Percentiles rank a stretch among this genome's conserved stretches.
phyloP scores from a whole-genome alignment of 2,113 vertebrate genomes.

The Coturnix japonica region DNA sequence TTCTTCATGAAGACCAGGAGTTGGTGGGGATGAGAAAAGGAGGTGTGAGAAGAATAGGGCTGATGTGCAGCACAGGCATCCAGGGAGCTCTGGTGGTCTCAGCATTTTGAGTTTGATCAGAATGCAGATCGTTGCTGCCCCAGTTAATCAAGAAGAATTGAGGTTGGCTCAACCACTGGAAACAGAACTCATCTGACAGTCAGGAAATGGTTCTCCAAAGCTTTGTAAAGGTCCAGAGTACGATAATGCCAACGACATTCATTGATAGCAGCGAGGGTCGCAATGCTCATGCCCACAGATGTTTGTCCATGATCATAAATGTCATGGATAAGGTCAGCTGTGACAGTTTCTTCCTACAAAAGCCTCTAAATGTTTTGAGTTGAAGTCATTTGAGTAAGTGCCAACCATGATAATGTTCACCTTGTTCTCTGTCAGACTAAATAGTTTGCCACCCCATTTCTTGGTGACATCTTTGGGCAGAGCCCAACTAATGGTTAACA shows the following conservation, averaged over 20 bases:
- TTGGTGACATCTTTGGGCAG: background rate
- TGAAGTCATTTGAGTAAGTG: background rate
- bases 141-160: background rate
- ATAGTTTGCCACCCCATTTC: background rate
- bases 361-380: background rate
- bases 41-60: background rate
- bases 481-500: background rate
- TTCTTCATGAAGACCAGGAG: background rate
- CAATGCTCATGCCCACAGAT: background rate
- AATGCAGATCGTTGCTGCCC: background rate
- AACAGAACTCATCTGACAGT: background rate
- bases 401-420: background rate
- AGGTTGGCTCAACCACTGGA: background rate
- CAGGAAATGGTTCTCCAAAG: background rate
- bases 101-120: background rate
- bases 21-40: background rate
- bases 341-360: background rate
- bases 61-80: background rate
- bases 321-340: background rate
- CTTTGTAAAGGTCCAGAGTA: background rate
- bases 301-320: accelerated
- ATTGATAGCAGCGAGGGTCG: background rate
- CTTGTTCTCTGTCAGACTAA: conserved; percentile 3
- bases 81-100: background rate
- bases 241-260: background rate